These are phyloP conservation scores for Lemur catta DNA, from an alignment of 2,797 vertebrate species.

Conservation along the genomic window DNA sequence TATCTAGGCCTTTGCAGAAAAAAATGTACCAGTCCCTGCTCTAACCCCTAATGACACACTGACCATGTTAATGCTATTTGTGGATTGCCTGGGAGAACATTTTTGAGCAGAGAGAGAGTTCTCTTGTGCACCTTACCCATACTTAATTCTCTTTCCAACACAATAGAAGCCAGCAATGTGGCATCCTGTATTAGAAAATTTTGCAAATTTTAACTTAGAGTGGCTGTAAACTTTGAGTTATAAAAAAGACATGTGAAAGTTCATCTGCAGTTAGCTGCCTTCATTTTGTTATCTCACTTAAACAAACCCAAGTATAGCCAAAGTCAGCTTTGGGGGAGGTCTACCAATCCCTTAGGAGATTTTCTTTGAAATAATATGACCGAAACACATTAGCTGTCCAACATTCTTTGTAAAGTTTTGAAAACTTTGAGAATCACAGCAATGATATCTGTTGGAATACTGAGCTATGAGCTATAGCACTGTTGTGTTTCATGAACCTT, in stretches of 20 bases:
- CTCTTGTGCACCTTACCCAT: neutral
- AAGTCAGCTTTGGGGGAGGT: constrained; percentile 1
- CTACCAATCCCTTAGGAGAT: constrained; percentile 8
- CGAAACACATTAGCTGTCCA: constrained; percentile 30
- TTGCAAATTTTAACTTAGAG: neutral
- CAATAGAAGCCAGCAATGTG: neutral
- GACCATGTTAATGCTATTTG: neutral
- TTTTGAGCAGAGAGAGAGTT: neutral
- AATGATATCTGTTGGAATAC: constrained; percentile 26
- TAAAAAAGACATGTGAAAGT: neutral
- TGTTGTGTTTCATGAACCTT: constrained; percentile 44
- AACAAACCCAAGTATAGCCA: constrained; percentile 27
- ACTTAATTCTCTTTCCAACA: constrained; percentile 18
- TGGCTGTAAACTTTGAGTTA: constrained; percentile 10
- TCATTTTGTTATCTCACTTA: constrained; percentile 49
- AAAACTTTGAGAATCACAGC: constrained; percentile 40
- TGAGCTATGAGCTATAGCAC: neutral
- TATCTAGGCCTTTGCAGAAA: neutral
- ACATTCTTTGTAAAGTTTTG: constrained; percentile 39
- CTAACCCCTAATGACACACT: neutral
- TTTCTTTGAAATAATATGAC: constrained; percentile 39
- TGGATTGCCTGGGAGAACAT: neutral
- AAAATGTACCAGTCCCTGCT: neutral
- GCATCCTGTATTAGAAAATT: neutral
- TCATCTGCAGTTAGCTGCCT: constrained; percentile 15